phyloP scores from a whole-genome alignment of 2,888 invertebrate genomes.

The Tinea trinotella region DNA sequence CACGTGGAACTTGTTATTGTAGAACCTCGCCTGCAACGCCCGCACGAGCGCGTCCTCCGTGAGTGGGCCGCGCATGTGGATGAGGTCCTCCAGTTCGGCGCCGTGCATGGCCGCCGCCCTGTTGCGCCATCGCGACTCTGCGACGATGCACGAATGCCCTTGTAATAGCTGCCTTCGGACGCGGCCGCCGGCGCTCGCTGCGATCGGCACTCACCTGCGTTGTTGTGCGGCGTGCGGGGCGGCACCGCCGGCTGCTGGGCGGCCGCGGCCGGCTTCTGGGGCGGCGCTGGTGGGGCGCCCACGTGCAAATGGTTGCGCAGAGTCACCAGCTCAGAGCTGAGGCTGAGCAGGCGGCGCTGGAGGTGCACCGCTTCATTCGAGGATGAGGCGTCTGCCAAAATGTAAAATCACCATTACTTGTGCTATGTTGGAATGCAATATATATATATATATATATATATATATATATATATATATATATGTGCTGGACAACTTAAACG shows the following conservation, averaged over 20 bases:
- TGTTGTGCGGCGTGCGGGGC: no score
- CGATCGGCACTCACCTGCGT: constrained; percentile 19
- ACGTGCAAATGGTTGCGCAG: constrained; percentile 91
- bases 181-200: constrained; percentile 29
- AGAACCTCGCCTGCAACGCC: constrained; percentile 91
- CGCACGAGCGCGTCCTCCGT: constrained; percentile 95
- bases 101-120: constrained; percentile 27
- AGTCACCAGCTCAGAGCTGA: constrained; percentile 93
- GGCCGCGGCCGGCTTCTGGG: constrained; percentile 24
- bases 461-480: no score
- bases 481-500: no score
- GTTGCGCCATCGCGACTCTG: constrained; percentile 31
- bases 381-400: constrained; percentile 87
- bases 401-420: no score
- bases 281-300: constrained; percentile 40
- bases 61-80: constrained; percentile 91
- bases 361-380: constrained; percentile 95
- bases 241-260: constrained; percentile 19
- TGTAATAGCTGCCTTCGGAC: constrained; percentile 21
- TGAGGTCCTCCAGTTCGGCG: constrained; percentile 80
- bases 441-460: no score
- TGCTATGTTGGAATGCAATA: no score
- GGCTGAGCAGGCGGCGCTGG: constrained; percentile 90
- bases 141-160: constrained; percentile 61
- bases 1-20: constrained; percentile 89